Evolutionary conservation across 2,113 vertebrate genomes (phyloP).

Genomic region (Tragulus kanchil): DNA sequence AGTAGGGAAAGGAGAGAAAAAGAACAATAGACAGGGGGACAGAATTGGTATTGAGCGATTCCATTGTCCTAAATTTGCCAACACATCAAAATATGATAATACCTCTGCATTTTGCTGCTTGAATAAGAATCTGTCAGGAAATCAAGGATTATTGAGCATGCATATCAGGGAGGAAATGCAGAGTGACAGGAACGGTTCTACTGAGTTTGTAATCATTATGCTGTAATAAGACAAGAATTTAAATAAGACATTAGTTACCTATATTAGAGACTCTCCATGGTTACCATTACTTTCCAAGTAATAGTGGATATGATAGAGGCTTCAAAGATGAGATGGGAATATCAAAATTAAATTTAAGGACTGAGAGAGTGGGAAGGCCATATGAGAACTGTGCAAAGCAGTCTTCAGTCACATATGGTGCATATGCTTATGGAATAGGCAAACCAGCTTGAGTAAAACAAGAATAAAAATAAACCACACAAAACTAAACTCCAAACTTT

Average conservation of each 20-base stretch:
- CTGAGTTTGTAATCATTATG: background rate
- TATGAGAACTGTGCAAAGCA: constrained; percentile 17
- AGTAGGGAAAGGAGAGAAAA: background rate
- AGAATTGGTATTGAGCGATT: background rate
- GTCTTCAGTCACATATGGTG: constrained; percentile 52
- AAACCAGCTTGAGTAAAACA: constrained; percentile 74
- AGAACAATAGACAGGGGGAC: background rate
- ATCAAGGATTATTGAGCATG: background rate
- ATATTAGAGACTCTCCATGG: background rate
- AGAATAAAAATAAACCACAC: constrained; percentile 81
- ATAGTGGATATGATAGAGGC: background rate
- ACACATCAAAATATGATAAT: background rate
- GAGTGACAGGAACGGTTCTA: no score
- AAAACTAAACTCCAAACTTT: constrained; percentile 64
- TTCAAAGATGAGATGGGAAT: no score
- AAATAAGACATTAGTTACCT: background rate
- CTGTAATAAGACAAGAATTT: background rate
- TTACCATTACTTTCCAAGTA: background rate
- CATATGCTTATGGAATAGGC: constrained; percentile 57
- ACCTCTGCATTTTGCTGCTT: background rate
- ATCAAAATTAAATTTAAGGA: no score
- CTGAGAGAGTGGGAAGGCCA: rapidly evolving
- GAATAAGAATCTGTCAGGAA: background rate
- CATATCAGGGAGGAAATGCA: background rate
- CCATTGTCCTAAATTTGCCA: background rate